Evolutionary conservation across 2,888 invertebrate genomes (phyloP).

Genomic region (Dorcus hopei): DNA sequence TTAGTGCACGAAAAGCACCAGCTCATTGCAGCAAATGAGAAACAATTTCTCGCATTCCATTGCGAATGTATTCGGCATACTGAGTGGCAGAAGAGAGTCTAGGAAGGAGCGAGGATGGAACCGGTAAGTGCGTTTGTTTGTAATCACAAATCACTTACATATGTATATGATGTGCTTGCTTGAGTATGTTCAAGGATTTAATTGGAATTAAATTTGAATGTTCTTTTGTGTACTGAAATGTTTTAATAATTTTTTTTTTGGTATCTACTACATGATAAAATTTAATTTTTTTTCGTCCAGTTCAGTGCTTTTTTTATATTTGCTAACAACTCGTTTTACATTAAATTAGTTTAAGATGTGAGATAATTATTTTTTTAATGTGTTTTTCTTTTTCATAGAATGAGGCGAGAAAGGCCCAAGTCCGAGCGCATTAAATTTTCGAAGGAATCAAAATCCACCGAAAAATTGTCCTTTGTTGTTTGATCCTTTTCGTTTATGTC

Average conservation of each 20-base stretch:
- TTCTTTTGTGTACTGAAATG: neutral
- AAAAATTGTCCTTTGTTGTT: conserved; percentile 10
- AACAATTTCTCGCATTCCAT: neutral
- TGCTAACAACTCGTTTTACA: neutral
- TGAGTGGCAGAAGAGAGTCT: neutral
- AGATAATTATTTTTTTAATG: neutral
- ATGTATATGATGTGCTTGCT: neutral
- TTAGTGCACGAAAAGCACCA: conserved; percentile 17
- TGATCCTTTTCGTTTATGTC: conserved; percentile 4
- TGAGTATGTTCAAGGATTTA: neutral
- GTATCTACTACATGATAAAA: neutral
- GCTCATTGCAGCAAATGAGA: conserved; percentile 11
- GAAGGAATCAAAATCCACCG: conserved; percentile 8
- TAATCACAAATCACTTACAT: neutral
- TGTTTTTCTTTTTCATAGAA: conserved; percentile 10
- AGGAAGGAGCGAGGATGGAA: neutral
- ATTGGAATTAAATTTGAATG: neutral
- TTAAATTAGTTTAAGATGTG: neutral
- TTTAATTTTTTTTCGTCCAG: neutral
- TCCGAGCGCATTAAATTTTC: conserved; percentile 19
- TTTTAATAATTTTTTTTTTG: neutral
- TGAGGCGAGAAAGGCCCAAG: conserved; percentile 16
- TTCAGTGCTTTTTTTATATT: neutral
- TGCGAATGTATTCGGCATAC: neutral
- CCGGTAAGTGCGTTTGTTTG: neutral